Evolutionary conservation across 1,140 invertebrate genomes (phyloP).

Genomic region (Batillaria attramentaria): DNA sequence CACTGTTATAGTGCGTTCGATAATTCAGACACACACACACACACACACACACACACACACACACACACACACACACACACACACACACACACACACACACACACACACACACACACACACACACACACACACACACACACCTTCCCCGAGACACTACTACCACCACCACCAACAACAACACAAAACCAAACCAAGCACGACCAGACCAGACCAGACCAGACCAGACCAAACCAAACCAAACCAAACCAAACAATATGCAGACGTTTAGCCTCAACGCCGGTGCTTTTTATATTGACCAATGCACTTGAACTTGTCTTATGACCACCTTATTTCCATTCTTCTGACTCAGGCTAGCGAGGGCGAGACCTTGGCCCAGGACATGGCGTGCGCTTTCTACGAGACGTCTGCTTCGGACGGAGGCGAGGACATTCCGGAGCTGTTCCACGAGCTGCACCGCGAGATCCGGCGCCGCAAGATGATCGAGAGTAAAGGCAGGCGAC

Average conservation of each 20-base stretch:
- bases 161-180: not conserved
- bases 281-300: not conserved
- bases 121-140: not conserved
- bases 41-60: slow-evolving; percentile 2
- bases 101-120: not conserved
- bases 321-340: too few relatives aligned
- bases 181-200: not conserved
- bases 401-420: slow-evolving; percentile 87
- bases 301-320: too few relatives aligned
- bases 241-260: not conserved
- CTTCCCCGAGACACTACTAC: not conserved
- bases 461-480: slow-evolving; percentile 65
- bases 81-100: slow-evolving; percentile 2
- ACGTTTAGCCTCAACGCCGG: not conserved
- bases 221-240: not conserved
- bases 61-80: slow-evolving; percentile 2
- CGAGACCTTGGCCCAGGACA: slow-evolving; percentile 79
- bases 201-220: not conserved
- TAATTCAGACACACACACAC: not conserved
- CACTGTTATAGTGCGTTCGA: not conserved
- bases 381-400: slow-evolving; percentile 88
- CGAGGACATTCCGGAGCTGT: slow-evolving; percentile 72
- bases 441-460: slow-evolving; percentile 69
- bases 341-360: slow-evolving; percentile 88
- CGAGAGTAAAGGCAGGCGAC: slow-evolving; percentile 61